These are phyloP conservation scores for Meandrusa payeni DNA, from an alignment of 2,888 invertebrate species.

Conservation along the genomic window DNA sequence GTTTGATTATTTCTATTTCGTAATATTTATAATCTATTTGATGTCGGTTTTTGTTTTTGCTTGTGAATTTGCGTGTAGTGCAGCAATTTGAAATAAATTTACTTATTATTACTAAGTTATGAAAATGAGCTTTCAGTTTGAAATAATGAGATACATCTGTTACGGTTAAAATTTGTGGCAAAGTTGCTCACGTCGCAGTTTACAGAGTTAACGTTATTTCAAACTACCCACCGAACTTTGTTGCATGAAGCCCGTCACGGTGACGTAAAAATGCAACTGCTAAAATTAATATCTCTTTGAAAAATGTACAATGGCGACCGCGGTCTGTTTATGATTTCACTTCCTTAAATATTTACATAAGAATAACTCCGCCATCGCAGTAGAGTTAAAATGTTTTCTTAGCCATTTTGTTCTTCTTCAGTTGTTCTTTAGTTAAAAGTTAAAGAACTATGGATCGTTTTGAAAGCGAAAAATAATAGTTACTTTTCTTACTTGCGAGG, in stretches of 20 bases:
- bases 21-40: too few species aligned
- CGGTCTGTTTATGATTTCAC: constrained; percentile 20
- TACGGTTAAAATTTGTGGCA: background rate
- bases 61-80: too few species aligned
- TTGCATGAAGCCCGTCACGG: constrained; percentile 26
- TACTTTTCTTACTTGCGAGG: too few species aligned
- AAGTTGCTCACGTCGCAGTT: background rate
- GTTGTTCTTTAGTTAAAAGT: constrained; percentile 9
- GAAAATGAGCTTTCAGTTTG: too few species aligned
- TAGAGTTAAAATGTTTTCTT: constrained; percentile 18
- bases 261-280: constrained; percentile 30
- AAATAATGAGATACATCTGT: too few species aligned
- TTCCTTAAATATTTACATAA: constrained; percentile 23
- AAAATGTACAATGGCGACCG: constrained; percentile 29
- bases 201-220: constrained; percentile 4
- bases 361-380: constrained; percentile 14
- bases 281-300: constrained; percentile 37
- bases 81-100: too few species aligned
- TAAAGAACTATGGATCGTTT: background rate
- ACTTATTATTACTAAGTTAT: too few species aligned
- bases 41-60: too few species aligned
- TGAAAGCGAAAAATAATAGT: background rate
- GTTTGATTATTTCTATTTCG: too few species aligned
- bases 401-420: constrained; percentile 13
- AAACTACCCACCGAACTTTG: constrained; percentile 24